Conservation (phyloP, 2,113 vertebrate species). For the Cynopterus brachyotis region DNA sequence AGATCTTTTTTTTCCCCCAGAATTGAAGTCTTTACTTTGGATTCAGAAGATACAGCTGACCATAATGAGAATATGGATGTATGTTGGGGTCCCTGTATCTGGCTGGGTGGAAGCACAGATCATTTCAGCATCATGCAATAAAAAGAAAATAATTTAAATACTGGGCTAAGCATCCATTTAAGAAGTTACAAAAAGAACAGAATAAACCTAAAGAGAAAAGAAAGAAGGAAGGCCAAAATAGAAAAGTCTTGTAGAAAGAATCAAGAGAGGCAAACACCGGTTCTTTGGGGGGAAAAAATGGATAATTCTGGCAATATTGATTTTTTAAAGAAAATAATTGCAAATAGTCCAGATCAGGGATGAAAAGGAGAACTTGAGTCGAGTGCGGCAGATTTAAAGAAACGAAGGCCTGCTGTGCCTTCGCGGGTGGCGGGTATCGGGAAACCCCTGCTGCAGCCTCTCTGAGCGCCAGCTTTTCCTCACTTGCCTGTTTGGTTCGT, state of each 20-base stretch:
- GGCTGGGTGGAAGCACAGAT: background rate
- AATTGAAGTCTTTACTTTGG: background rate
- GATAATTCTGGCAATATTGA: background rate
- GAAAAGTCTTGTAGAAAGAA: background rate
- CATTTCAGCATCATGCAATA: background rate
- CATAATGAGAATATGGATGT: background rate
- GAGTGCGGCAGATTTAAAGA: background rate
- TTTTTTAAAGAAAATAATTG: background rate
- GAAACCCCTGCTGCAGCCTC: background rate
- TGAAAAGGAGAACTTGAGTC: background rate
- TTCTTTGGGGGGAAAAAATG: background rate
- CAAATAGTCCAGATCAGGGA: background rate
- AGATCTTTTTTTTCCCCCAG: background rate
- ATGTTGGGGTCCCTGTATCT: fast-evolving
- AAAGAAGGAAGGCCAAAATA: background rate
- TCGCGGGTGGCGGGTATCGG: background rate
- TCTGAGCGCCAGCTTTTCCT: background rate
- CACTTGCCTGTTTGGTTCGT: background rate
- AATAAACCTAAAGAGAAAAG: background rate
- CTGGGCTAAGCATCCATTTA: background rate
- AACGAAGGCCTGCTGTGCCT: background rate
- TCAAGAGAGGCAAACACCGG: background rate
- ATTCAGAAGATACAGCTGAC: background rate
- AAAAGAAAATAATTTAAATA: background rate
- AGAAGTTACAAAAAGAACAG: background rate